Evolutionary conservation across 2,888 invertebrate genomes (phyloP), one percentile per base, ranked within the genome.

Genomic region (Drosophila conformis): DNA sequence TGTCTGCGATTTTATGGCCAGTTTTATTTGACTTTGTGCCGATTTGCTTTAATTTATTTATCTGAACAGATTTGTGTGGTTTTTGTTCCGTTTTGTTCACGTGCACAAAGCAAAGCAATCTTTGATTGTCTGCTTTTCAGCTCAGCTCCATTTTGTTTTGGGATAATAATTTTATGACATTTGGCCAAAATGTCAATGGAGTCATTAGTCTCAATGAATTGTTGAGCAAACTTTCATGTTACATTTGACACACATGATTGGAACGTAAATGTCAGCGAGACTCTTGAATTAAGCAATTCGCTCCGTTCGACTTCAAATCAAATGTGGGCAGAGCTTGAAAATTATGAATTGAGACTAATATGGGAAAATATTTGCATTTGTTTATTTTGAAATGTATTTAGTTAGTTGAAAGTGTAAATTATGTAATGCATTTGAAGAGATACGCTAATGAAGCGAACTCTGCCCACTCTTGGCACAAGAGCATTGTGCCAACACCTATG

Each of bases 401-500:
- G 48, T 40, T 68, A 57, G 40, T 33, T n/a, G 13, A 21, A 15
- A 13, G 52, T 53, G 49, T 15, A 29, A 54, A 29, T 75, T 54
- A 58, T 75, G 65, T 46, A 71, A 65, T 65, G 64, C 57, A 21
- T 52, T 13, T 58, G 49, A 62, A 70, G 78, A 59, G 71, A 29
- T 49, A 40, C 61, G 35, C 62, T 71, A 71, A 71, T 71, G 70
- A 72, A 62, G 57, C 46, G 46, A 46, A 8, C 46, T 15, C 46
- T 46, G 56, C 78, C 73, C 64, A 77, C 62, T 40, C 59, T 15
- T 1, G 27, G 35, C 27, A 38, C 27, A 38, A 38, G 15, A 4
- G 46, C 42, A 2, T 42, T 21, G 42, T 42, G 11, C 15, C 67
- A 73, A 80, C 89, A 83, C 87, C 72, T 87, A 89, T 89, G 84